A percentile compares a stretch with the other conserved stretches of the same genome.
Conservation (phyloP, 1,140 invertebrate species). For the Lepidurus arcticus region DNA sequence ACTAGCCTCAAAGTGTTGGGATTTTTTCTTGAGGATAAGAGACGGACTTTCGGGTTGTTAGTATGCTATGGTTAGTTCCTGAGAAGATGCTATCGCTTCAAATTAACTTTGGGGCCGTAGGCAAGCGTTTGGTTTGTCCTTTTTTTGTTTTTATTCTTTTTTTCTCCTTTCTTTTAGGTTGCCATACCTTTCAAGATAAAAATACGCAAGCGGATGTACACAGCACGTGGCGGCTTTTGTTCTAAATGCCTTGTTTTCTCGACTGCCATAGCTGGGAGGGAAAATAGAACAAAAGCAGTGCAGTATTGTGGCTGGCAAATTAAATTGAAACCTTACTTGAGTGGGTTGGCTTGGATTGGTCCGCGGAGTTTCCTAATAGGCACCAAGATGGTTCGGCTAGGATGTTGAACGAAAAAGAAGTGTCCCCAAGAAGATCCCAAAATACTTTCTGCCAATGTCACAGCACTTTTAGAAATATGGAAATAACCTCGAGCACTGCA, state of each 20-base stretch:
- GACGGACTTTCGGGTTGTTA: neutral
- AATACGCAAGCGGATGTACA: neutral
- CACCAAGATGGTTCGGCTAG: too few species aligned
- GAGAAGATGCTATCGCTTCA: neutral
- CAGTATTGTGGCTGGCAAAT: neutral
- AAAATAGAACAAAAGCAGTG: neutral
- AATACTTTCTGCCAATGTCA: too few species aligned
- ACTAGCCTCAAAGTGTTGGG: slow-evolving; percentile 5
- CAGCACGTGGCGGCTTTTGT: neutral
- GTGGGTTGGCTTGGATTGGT: too few species aligned
- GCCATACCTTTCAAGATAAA: neutral
- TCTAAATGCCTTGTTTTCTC: neutral
- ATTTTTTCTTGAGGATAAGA: too few species aligned
- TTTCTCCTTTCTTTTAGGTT: neutral
- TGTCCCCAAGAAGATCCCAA: too few species aligned
- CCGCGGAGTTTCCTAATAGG: too few species aligned
- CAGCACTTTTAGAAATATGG: too few species aligned
- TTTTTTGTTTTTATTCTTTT: neutral
- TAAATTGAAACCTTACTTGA: too few species aligned
- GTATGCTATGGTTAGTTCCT: neutral
- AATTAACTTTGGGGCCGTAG: neutral
- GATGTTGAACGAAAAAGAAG: too few species aligned
- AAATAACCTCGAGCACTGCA: too few species aligned
- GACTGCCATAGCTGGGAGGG: neutral
- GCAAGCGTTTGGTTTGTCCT: neutral